Percentiles rank a stretch among this genome's conserved stretches.
phyloP scores from a whole-genome alignment of 2,797 vertebrate genomes.

The Danio kyathit region DNA sequence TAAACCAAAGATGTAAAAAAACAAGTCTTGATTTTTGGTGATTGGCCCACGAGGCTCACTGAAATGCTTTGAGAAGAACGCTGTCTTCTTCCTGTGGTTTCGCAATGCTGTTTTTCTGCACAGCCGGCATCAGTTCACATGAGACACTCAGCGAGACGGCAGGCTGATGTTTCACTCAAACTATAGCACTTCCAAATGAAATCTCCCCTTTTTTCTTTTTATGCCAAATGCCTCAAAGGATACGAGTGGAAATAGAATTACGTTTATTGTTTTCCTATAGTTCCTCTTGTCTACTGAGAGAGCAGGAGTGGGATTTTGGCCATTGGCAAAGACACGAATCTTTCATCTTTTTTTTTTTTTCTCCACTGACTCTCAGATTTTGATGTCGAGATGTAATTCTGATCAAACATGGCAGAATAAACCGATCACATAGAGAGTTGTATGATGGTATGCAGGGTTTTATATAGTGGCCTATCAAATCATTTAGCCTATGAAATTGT shows the following conservation, averaged over 20 bases:
- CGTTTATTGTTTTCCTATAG: constrained; percentile 73
- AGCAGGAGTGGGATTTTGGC: constrained; percentile 74
- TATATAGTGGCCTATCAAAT: background rate
- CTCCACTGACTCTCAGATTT: constrained; percentile 68
- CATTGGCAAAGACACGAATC: constrained; percentile 69
- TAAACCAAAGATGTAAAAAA: background rate
- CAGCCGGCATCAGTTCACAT: constrained; percentile 63
- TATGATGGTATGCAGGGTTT: background rate
- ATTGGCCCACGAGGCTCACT: background rate
- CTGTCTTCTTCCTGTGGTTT: constrained; percentile 11
- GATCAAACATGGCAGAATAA: constrained; percentile 52
- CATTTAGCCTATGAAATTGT: background rate
- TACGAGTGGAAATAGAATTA: constrained; percentile 63
- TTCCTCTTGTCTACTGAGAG: constrained; percentile 68
- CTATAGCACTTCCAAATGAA: constrained; percentile 70
- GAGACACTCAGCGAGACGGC: constrained; percentile 63
- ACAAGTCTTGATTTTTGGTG: background rate
- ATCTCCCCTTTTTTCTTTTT: constrained; percentile 24
- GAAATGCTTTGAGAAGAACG: background rate
- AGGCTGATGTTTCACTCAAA: constrained; percentile 64
- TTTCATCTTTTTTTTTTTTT: constrained; percentile 79
- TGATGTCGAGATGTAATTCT: constrained; percentile 42
- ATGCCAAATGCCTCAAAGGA: constrained; percentile 36
- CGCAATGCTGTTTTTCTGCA: constrained; percentile 12
- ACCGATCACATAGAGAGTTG: constrained; percentile 71